Evolutionary conservation across 2,797 vertebrate genomes (phyloP).

Genomic region (Benthosema pterotum): DNA sequence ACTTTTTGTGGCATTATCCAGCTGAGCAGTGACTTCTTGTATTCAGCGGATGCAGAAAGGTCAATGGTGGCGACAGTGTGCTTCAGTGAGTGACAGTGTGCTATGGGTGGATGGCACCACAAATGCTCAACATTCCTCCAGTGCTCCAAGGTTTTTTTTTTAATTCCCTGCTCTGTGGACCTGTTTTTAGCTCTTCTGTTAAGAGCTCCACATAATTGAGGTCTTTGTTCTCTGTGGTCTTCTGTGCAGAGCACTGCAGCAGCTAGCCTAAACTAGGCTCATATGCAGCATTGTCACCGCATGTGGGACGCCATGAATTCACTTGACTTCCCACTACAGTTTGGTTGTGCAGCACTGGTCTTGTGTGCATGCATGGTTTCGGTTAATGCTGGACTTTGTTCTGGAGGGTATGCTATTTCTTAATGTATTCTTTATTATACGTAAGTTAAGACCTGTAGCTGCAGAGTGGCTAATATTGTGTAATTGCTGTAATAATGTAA

Average conservation of each 20-base stretch:
- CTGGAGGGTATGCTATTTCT: constrained; percentile 32
- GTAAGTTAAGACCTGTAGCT: too few relatives aligned
- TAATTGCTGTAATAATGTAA: background rate
- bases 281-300: constrained; percentile 38
- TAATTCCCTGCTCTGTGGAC: constrained; percentile 59
- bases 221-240: constrained; percentile 73
- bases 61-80: constrained; percentile 39
- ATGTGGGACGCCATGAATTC: constrained; percentile 50
- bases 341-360: constrained; percentile 49
- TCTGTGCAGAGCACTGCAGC: constrained; percentile 45
- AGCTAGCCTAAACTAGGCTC: constrained; percentile 33
- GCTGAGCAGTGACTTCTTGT: constrained; percentile 70
- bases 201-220: constrained; percentile 70
- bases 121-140: constrained; percentile 72
- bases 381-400: constrained; percentile 18
- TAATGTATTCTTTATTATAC: background rate
- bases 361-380: constrained; percentile 28
- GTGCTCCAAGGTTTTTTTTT: constrained; percentile 58
- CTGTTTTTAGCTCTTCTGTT: constrained; percentile 76
- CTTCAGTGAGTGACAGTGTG: constrained; percentile 63
- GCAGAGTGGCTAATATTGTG: background rate
- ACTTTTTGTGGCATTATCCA: constrained; percentile 49
- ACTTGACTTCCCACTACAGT: constrained; percentile 17
- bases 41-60: constrained; percentile 64
- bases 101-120: constrained; percentile 53